phyloP scores from a whole-genome alignment of 1,140 invertebrate species.

The Diorhabda carinulata region DNA sequence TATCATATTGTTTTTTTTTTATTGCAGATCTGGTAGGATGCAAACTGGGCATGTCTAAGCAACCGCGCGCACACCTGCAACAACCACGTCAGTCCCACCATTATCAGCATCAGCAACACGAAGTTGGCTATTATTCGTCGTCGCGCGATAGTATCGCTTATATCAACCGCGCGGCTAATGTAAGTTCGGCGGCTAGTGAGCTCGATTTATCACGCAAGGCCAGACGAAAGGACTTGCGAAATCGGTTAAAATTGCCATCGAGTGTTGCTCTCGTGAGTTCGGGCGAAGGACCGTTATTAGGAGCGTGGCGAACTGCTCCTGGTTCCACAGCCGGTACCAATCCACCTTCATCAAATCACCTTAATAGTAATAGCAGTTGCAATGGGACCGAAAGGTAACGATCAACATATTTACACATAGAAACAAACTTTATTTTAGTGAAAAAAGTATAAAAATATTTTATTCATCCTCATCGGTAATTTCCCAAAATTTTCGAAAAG shows the following conservation, averaged over 20 bases:
- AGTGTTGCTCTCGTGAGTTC: slow-evolving; percentile 52
- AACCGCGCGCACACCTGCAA: slow-evolving; percentile 37
- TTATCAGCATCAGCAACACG: slow-evolving; percentile 32
- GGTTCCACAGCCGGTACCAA: slow-evolving; percentile 58
- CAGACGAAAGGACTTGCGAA: slow-evolving; percentile 58
- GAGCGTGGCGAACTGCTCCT: slow-evolving; percentile 56
- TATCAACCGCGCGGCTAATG: slow-evolving; percentile 60
- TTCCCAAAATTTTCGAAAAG: not conserved
- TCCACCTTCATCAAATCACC: slow-evolving; percentile 60
- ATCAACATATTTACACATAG: not conserved
- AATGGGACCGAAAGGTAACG: slow-evolving; percentile 64
- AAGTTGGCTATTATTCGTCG: slow-evolving; percentile 60
- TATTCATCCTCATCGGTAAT: not conserved
- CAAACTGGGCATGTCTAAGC: slow-evolving; percentile 59
- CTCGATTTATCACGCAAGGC: slow-evolving; percentile 67
- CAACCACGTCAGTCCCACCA: slow-evolving; percentile 39
- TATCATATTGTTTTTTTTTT: not conserved
- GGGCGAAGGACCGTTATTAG: slow-evolving; percentile 55
- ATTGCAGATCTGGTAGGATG: slow-evolving; percentile 62
- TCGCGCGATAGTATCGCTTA: slow-evolving; percentile 70
- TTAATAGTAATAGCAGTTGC: slow-evolving; percentile 58
- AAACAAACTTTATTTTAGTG: not conserved
- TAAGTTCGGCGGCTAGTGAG: slow-evolving; percentile 64
- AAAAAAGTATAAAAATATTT: not conserved
- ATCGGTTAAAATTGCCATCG: slow-evolving; percentile 61